Conservation (phyloP, 2,888 invertebrate genomes). For the Sarcophaga caerulescens region DNA sequence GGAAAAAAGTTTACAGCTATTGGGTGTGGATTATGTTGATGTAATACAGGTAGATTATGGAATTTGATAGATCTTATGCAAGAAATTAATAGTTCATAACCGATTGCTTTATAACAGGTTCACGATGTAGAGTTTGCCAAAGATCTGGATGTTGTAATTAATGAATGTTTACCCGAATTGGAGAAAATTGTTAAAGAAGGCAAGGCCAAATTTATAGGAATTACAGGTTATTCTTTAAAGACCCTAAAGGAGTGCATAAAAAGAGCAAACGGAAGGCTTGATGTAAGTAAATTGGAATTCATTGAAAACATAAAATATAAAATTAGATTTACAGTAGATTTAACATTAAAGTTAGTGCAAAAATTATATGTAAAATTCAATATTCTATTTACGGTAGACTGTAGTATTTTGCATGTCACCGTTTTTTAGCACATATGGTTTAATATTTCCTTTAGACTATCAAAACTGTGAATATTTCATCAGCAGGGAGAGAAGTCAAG, state of each 20-base stretch:
- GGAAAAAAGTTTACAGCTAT: conserved; percentile 86
- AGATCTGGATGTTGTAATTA: conserved; percentile 87
- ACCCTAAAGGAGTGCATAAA: conserved; percentile 88
- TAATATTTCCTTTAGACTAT: too few relatives aligned
- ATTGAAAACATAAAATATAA: too few relatives aligned
- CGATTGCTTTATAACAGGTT: conserved; percentile 83
- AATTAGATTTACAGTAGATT: too few relatives aligned
- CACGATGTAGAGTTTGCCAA: conserved; percentile 95
- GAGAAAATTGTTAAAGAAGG: conserved; percentile 88
- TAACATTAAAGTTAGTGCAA: too few relatives aligned
- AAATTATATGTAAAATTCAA: too few relatives aligned
- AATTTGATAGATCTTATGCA: neutral
- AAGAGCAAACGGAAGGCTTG: conserved; percentile 82
- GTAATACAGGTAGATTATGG: conserved; percentile 86
- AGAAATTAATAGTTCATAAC: neutral
- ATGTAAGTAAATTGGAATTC: conserved; percentile 72
- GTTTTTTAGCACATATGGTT: too few relatives aligned
- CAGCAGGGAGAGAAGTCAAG: too few relatives aligned
- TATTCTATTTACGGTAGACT: too few relatives aligned
- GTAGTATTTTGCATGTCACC: too few relatives aligned
- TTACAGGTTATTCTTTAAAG: conserved; percentile 92
- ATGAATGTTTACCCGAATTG: conserved; percentile 93
- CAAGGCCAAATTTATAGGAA: conserved; percentile 90
- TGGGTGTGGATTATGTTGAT: conserved; percentile 92
- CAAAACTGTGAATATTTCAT: too few relatives aligned